Percentiles rank a stretch among this genome's conserved stretches.
Evolutionary conservation across 2,797 vertebrate genomes (phyloP).

Genomic region (Melanotaenia boesemani): DNA sequence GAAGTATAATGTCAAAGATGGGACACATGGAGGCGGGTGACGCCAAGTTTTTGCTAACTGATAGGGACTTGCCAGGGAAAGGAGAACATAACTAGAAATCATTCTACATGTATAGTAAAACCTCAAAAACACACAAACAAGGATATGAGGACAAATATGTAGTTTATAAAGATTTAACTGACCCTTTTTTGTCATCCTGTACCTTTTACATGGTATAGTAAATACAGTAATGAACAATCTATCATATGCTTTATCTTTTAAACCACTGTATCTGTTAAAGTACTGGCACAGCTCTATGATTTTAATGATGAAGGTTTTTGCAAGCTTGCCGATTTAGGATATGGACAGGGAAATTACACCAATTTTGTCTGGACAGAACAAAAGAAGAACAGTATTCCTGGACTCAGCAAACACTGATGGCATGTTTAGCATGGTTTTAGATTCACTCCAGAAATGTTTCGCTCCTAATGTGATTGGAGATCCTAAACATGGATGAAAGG

Average conservation of each 20-base stretch:
- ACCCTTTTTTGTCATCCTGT: neutral
- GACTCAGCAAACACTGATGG: constrained; percentile 23
- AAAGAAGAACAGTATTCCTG: constrained; percentile 33
- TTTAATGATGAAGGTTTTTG: constrained; percentile 25
- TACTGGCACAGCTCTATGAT: constrained; percentile 1
- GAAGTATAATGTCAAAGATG: constrained; percentile 42
- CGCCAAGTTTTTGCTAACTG: constrained; percentile 33
- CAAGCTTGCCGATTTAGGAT: constrained; percentile 32
- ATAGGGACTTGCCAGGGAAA: constrained; percentile 10
- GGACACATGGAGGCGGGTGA: constrained; percentile 35
- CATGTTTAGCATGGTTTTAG: constrained; percentile 40
- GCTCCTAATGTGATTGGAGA: constrained; percentile 54
- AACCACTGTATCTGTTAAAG: neutral
- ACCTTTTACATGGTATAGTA: neutral
- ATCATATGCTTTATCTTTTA: constrained; percentile 10
- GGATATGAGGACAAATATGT: neutral
- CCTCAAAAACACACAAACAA: constrained; percentile 2
- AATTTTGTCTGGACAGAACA: constrained; percentile 52
- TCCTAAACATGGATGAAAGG: constrained; percentile 42
- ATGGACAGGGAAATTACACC: constrained; percentile 42
- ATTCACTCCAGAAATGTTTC: constrained; percentile 38
- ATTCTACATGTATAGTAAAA: constrained; percentile 2
- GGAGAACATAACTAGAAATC: constrained; percentile 15
- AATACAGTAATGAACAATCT: neutral
- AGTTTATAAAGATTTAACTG: constrained; percentile 14